Conservation (phyloP, 2,888 invertebrate genomes). For the Dynastes grantii region DNA sequence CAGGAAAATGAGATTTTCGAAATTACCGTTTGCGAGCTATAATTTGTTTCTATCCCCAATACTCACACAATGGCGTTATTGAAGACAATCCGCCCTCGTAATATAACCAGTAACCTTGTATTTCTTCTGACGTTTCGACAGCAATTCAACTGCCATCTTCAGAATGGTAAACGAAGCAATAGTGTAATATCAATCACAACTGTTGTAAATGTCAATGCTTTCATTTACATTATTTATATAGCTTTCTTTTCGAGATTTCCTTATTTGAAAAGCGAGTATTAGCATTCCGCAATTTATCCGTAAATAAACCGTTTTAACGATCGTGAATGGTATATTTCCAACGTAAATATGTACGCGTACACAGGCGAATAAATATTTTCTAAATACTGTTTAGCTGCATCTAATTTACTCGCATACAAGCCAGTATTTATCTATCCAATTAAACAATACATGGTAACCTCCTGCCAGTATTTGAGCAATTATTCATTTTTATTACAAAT, state of each 20-base stretch:
- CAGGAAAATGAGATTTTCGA: too few relatives aligned
- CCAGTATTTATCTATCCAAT: constrained; percentile 26
- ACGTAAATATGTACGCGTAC: background rate
- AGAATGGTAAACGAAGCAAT: too few relatives aligned
- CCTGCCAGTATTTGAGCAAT: constrained; percentile 20
- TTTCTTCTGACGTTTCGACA: too few relatives aligned
- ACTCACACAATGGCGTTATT: too few relatives aligned
- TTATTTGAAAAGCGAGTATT: too few relatives aligned
- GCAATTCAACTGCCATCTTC: too few relatives aligned
- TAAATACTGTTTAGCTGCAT: constrained; percentile 5
- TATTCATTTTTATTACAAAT: constrained; percentile 26
- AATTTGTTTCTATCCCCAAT: too few relatives aligned
- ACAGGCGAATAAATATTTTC: constrained; percentile 25
- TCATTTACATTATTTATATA: background rate
- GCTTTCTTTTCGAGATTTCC: background rate
- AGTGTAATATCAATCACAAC: too few relatives aligned
- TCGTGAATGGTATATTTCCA: background rate
- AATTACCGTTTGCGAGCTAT: too few relatives aligned
- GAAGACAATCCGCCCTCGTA: too few relatives aligned
- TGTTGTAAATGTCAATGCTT: background rate
- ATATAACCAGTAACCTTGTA: too few relatives aligned
- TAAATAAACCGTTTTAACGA: background rate
- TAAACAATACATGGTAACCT: constrained; percentile 18
- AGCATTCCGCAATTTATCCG: background rate
- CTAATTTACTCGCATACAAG: background rate